Evolutionary conservation across 2,888 invertebrate genomes (phyloP).

Genomic region (Rutpela maculata): DNA sequence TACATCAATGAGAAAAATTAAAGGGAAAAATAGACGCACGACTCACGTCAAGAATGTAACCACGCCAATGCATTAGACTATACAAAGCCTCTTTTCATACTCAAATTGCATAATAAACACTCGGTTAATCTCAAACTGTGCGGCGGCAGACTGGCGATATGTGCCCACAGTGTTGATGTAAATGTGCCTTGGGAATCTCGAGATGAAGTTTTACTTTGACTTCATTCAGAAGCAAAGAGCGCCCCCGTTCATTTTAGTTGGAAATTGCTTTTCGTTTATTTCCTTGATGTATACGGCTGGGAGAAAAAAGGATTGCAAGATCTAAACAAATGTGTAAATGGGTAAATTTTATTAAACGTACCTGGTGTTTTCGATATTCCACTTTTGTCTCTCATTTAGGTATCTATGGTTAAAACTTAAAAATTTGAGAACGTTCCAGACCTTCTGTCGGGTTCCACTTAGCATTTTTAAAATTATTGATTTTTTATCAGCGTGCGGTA

Average conservation of each 20-base stretch:
- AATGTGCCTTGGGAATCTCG: neutral
- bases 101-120: conserved; percentile 24
- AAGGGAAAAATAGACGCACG: conserved; percentile 16
- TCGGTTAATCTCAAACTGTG: conserved; percentile 4
- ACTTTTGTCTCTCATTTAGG: no score
- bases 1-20: conserved; percentile 2
- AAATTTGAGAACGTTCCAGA: no score
- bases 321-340: no score
- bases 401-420: no score
- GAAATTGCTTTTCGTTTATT: neutral
- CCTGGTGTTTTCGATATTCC: no score
- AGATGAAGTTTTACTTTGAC: conserved; percentile 1
- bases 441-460: no score
- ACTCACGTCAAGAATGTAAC: conserved; percentile 16
- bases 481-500: no score
- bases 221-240: neutral
- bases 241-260: neutral
- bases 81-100: conserved; percentile 13
- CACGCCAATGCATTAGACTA: conserved; percentile 1
- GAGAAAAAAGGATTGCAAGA: no score
- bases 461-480: no score
- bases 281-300: neutral
- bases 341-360: no score
- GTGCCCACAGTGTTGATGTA: neutral
- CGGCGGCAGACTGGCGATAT: conserved; percentile 17